Evolutionary conservation across 2,888 invertebrate genomes (phyloP), one percentile per base, ranked within the genome.

Genomic region (Ophion ventricosus): DNA sequence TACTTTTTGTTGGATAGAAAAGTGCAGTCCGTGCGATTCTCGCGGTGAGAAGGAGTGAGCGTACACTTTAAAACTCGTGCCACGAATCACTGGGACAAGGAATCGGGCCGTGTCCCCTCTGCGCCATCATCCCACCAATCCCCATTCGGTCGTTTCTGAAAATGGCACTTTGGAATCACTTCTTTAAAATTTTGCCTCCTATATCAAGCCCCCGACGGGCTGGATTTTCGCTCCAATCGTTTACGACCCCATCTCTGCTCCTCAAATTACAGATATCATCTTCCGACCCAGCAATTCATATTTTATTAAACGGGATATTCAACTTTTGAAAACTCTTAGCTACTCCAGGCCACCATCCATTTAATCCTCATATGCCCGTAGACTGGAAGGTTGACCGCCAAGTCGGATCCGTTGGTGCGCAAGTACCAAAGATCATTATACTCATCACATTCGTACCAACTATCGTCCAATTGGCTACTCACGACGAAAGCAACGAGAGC

Each of bases 101-200:
- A 67, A 83, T 75, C 79, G 80, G 20, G 23, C 43, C 14, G 63
- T 14, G 25, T 57, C 14, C 76, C 66, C 67, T 23, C 49, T 64
- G 23, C 70, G 64, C 70, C 63, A 67, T 43, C 82, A 66, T 35
- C 67, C 56, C 40, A 49, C 54, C 57, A 74, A 80, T 83, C 83
- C 83, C 82, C 64, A 61, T 86, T 85, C 78, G 83, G 80, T 83
- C 85, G 85, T 77, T 86, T 77, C 81, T 82, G 80, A 59, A 72
- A 86, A 86, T 86, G 85, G 86, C 83, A 83, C 85, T 85, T 83
- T 83, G 83, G 80, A 86, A 85, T 86, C 85, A 82, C 82, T 86
- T 83, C 70, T 85, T 86, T 49, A 82, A 81, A 83, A 82, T 80
- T 86, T 83, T 80, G 29, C 54, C 81, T 56, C 80, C 79, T 83